These are phyloP conservation scores for Serripes groenlandicus DNA, from an alignment of 2,888 invertebrate genomes.

Conservation along the genomic window DNA sequence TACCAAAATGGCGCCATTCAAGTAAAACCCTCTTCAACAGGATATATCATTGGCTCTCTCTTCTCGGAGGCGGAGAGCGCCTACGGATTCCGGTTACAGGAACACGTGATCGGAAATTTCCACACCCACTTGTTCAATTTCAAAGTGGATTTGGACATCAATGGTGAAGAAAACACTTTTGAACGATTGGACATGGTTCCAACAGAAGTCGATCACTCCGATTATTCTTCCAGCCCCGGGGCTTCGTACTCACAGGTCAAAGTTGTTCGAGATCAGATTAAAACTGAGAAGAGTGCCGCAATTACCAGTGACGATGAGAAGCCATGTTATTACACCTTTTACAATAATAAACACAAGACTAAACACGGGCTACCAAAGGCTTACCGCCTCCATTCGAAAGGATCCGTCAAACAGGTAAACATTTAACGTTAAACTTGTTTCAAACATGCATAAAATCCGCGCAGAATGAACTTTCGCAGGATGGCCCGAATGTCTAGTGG, in stretches of 20 bases:
- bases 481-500: no score
- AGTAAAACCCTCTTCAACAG: conserved; percentile 75
- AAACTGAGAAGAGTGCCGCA: conserved; percentile 75
- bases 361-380: conserved; percentile 70
- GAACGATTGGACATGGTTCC: conserved; percentile 76
- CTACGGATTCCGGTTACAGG: conserved; percentile 74
- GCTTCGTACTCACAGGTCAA: conserved; percentile 65
- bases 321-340: conserved; percentile 80
- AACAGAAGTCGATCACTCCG: conserved; percentile 60
- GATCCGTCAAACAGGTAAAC: conserved; percentile 75
- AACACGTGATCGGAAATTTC: conserved; percentile 74
- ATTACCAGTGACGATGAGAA: conserved; percentile 76
- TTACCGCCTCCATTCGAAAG: conserved; percentile 74
- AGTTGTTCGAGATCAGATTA: conserved; percentile 60
- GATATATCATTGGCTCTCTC: conserved; percentile 76
- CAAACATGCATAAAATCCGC: no score
- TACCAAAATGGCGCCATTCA: conserved; percentile 80
- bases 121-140: conserved; percentile 81
- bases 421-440: no score
- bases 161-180: conserved; percentile 79
- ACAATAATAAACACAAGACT: conserved; percentile 71
- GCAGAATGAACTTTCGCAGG: no score
- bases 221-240: conserved; percentile 48
- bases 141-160: conserved; percentile 79
- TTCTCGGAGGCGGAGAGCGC: conserved; percentile 48